Conservation (phyloP, 2,797 vertebrate species). For the Spinibarbus caldwelli region DNA sequence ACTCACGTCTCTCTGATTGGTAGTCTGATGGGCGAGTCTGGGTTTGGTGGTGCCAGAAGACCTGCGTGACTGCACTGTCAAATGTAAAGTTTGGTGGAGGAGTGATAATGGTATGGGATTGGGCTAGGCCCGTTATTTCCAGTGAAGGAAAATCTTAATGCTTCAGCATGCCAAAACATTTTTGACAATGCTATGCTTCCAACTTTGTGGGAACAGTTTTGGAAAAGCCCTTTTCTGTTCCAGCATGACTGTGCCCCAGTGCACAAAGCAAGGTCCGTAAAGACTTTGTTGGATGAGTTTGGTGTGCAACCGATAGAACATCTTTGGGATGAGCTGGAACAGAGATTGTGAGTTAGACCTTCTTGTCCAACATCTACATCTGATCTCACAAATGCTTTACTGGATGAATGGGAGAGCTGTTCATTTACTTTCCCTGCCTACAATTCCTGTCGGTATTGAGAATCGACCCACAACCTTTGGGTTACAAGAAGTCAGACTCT, state of each 20-base stretch:
- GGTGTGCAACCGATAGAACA: no score
- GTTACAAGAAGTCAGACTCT: no score
- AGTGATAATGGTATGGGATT: not conserved
- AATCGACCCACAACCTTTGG: no score
- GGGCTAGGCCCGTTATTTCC: not conserved
- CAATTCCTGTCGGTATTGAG: no score
- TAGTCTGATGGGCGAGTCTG: not conserved
- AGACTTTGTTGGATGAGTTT: not conserved
- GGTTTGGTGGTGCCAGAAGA: not conserved
- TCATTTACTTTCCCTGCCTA: no score
- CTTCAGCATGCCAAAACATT: not conserved
- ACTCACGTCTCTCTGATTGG: not conserved
- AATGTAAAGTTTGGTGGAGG: no score
- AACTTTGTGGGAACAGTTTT: not conserved
- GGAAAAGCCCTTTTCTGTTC: not conserved
- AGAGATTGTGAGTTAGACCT: no score
- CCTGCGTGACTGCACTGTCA: not conserved
- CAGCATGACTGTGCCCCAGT: not conserved
- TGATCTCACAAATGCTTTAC: not conserved
- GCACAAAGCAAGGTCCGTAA: not conserved
- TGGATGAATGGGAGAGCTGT: no score
- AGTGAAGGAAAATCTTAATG: not conserved
- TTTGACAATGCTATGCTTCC: not conserved
- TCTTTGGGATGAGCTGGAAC: no score
- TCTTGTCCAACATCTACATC: no score